Percentiles rank a stretch among this genome's conserved stretches.
phyloP scores from a whole-genome alignment of 2,113 vertebrate genomes.

The Platichthys stellatus region DNA sequence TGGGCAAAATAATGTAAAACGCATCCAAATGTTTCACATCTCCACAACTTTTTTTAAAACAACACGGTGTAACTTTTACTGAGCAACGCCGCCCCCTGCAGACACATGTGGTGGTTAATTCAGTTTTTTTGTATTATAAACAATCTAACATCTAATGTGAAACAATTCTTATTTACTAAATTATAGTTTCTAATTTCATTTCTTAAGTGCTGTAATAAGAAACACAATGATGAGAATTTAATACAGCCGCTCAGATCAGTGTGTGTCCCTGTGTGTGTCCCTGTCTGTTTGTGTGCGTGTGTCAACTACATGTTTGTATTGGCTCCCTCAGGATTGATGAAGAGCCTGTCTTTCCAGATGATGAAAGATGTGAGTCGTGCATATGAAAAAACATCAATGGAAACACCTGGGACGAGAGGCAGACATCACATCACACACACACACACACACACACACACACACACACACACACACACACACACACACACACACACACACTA shows the following conservation, averaged over 20 bases:
- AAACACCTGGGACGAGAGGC: slow-evolving; percentile 49
- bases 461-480: slow-evolving; percentile 7
- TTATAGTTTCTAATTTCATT: not conserved
- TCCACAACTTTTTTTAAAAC: no score
- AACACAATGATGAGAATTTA: slow-evolving; percentile 20
- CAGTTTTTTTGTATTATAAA: no score
- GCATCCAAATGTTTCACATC: no score
- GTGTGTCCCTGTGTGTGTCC: slow-evolving; percentile 1
- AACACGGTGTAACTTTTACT: no score
- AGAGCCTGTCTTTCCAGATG: slow-evolving; percentile 45
- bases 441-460: slow-evolving; percentile 9
- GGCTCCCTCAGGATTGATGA: slow-evolving; percentile 49
- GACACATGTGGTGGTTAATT: no score
- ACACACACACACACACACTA: slow-evolving; percentile 7
- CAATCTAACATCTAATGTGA: no score
- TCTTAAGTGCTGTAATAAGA: slow-evolving; percentile 9
- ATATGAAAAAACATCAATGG: slow-evolving; percentile 56
- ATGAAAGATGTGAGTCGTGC: slow-evolving; percentile 58
- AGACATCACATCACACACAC: slow-evolving; percentile 24
- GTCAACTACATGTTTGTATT: not conserved
- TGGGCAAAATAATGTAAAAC: no score
- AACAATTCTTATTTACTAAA: no score
- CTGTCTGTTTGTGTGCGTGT: slow-evolving; percentile 9
- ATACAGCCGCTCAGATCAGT: not conserved
- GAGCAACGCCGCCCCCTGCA: no score